Evolutionary conservation across 1,140 invertebrate genomes (phyloP).

Genomic region (Heliconius himera): DNA sequence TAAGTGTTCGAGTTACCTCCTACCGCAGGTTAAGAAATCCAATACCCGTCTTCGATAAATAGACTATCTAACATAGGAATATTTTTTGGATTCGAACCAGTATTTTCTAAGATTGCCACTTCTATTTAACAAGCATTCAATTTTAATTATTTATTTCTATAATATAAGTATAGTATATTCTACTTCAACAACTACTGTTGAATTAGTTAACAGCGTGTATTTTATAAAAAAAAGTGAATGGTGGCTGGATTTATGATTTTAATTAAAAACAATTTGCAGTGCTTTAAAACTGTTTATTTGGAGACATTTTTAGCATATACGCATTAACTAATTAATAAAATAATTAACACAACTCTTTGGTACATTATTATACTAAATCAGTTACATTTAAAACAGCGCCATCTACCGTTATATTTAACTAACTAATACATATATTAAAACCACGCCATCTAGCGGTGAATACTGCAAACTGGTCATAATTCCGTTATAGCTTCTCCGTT

Average conservation of each 20-base stretch:
- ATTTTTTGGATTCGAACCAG: no score
- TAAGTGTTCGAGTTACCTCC: no score
- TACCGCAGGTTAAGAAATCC: no score
- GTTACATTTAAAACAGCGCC: slow-evolving; percentile 20
- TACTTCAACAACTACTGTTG: no score
- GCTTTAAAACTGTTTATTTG: slow-evolving; percentile 19
- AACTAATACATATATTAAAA: slow-evolving; percentile 13
- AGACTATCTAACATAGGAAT: no score
- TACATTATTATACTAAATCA: slow-evolving; percentile 25
- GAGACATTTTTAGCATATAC: slow-evolving; percentile 1
- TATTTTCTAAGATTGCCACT: no score
- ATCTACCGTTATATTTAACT: slow-evolving; percentile 22
- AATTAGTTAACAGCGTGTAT: no score
- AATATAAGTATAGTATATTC: no score
- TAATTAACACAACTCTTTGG: slow-evolving; percentile 36
- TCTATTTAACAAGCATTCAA: no score
- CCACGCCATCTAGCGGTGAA: slow-evolving; percentile 49
- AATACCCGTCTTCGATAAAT: no score
- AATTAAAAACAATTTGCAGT: background rate
- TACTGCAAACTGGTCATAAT: slow-evolving; percentile 65
- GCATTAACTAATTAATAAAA: slow-evolving; percentile 7
- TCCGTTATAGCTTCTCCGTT: slow-evolving; percentile 79
- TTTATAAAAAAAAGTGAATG: no score
- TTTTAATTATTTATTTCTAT: no score
- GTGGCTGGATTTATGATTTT: background rate